Conservation (phyloP, 2,113 vertebrate species). For the Aleadryas rufinucha region DNA sequence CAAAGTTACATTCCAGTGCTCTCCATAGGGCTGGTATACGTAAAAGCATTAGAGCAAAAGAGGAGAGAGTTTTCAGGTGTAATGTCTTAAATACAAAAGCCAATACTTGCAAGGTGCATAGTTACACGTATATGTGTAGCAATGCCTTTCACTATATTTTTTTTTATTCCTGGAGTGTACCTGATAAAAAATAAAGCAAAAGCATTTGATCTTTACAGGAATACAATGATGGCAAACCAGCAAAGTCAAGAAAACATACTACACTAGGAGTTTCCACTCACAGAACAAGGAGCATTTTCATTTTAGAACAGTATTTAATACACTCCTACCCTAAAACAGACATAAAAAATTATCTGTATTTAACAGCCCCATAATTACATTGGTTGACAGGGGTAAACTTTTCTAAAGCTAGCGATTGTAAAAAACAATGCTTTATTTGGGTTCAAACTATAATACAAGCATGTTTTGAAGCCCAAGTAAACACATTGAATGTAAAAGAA, state of each 20-base stretch:
- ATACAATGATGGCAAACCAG: neutral
- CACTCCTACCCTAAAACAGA: neutral
- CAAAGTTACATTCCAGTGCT: neutral
- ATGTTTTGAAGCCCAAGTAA: neutral
- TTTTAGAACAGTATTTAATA: neutral
- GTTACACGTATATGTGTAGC: neutral
- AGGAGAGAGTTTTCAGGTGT: neutral
- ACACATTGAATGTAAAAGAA: neutral
- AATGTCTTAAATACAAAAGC: neutral
- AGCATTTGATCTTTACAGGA: neutral
- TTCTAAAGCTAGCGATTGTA: neutral
- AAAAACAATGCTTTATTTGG: neutral
- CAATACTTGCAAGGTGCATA: neutral
- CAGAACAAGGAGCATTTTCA: neutral
- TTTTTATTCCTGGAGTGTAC: neutral
- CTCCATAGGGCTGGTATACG: neutral
- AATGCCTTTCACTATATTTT: neutral
- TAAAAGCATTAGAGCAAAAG: neutral
- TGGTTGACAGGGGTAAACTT: neutral
- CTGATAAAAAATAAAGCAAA: neutral
- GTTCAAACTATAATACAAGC: neutral
- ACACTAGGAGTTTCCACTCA: neutral
- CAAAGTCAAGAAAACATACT: neutral
- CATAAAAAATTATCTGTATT: neutral
- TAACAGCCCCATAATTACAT: neutral